These are phyloP conservation scores for Protophormia terraenovae DNA, from an alignment of 2,888 invertebrate species.

Conservation along the genomic window DNA sequence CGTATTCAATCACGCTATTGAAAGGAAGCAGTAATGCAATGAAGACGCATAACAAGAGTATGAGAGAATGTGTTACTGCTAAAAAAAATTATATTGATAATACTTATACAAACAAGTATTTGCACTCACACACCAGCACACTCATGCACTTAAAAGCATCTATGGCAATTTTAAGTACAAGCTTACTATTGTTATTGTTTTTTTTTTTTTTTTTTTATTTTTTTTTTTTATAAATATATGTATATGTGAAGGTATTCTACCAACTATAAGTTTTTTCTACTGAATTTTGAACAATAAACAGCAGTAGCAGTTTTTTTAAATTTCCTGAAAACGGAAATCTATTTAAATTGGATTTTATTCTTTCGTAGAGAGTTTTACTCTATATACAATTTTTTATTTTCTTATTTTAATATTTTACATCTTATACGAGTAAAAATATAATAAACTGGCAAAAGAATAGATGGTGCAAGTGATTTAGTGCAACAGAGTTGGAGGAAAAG, in stretches of 20 bases:
- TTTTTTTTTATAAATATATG: not conserved
- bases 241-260: conserved; percentile 11
- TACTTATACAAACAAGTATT: not conserved
- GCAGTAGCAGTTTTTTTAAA: conserved; percentile 72
- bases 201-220: too few species aligned
- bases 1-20: conserved; percentile 35
- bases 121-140: not conserved
- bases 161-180: conserved; percentile 35
- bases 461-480: conserved; percentile 44
- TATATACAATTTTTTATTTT: conserved; percentile 7
- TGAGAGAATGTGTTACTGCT: not conserved
- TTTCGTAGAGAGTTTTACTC: conserved; percentile 47
- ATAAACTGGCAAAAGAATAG: conserved; percentile 50
- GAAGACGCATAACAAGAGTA: conserved; percentile 7
- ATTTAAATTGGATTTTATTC: conserved; percentile 78
- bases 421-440: conserved; percentile 34
- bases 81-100: conserved; percentile 51
- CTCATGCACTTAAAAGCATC: not conserved
- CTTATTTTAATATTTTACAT: conserved; percentile 45
- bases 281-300: conserved; percentile 42
- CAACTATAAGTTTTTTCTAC: not conserved
- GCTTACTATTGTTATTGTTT: conserved; percentile 13
- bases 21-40: conserved; percentile 40
- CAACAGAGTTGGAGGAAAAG: not conserved
- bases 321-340: conserved; percentile 79